Evolutionary conservation across 2,113 vertebrate species (phyloP).

Genomic region (Catagonus wagneri): DNA sequence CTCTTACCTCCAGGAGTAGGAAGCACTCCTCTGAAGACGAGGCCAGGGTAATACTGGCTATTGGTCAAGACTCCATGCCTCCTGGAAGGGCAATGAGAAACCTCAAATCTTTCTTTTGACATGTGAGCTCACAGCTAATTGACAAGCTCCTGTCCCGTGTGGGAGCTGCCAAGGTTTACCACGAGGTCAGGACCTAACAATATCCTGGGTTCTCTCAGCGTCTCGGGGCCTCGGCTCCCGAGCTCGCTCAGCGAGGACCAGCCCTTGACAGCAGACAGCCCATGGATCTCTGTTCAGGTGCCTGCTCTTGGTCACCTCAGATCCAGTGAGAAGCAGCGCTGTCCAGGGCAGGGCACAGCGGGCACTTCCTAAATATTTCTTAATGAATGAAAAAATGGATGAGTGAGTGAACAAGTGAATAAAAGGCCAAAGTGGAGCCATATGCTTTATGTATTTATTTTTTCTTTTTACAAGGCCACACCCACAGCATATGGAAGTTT

Average conservation of each 20-base stretch:
- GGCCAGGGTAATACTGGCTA: background rate
- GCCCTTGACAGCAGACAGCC: background rate
- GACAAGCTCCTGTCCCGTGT: background rate
- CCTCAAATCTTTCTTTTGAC: background rate
- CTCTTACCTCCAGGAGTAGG: background rate
- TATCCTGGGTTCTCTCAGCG: background rate
- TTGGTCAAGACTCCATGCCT: background rate
- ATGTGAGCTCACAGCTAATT: background rate
- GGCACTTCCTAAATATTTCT: background rate
- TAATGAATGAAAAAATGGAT: background rate
- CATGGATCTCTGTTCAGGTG: fast-evolving
- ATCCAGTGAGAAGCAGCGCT: background rate
- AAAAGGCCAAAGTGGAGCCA: background rate
- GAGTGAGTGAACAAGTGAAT: background rate
- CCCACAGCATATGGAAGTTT: background rate
- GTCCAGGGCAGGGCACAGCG: background rate
- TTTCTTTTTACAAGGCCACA: no score
- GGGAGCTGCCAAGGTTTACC: conserved; percentile 24
- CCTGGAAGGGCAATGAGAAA: background rate
- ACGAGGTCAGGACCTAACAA: background rate
- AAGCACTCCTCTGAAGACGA: fast-evolving
- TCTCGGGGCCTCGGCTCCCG: background rate
- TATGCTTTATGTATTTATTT: background rate
- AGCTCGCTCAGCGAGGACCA: background rate
- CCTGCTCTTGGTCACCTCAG: fast-evolving